Percentiles rank a stretch among this genome's conserved stretches.
Conservation (phyloP, 2,888 invertebrate species). For the Eueremaeus valkanovi region DNA sequence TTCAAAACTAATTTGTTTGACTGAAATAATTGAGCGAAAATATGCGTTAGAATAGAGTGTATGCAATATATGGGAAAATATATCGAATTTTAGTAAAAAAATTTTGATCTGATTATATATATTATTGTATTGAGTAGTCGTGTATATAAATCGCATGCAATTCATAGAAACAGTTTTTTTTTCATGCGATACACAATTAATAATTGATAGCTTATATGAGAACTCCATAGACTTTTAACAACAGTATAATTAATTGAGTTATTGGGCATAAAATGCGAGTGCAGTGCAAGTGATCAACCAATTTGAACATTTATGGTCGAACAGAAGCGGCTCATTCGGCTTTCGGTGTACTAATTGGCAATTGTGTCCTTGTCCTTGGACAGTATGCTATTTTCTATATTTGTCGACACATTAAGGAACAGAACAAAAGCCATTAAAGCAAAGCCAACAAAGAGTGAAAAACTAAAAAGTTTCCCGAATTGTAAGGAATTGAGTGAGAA, state of each 20-base stretch:
- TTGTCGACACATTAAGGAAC: not conserved
- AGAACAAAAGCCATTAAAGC: not conserved
- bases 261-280: conserved; percentile 21
- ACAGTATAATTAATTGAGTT: conserved; percentile 14
- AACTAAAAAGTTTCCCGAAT: not conserved
- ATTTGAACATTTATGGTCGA: not conserved
- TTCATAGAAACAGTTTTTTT: not conserved
- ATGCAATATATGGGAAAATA: not conserved
- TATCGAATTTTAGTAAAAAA: not conserved
- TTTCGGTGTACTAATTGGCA: too few relatives aligned
- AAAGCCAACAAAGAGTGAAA: not conserved
- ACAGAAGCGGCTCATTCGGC: not conserved
- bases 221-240: conserved; percentile 2
- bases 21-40: conserved; percentile 16
- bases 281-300: conserved; percentile 3
- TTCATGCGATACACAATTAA: not conserved
- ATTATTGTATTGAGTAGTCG: too few relatives aligned
- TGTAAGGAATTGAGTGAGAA: not conserved
- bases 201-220: conserved; percentile 1
- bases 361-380: conserved; percentile 24
- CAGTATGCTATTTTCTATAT: not conserved
- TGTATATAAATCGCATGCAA: too few relatives aligned
- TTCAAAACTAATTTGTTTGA: not conserved
- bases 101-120: too few relatives aligned
- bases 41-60: not conserved